Percentiles rank a stretch among this genome's conserved stretches.
Evolutionary conservation across 2,888 invertebrate species (phyloP).

Genomic region (Aleiodes leptofemur): DNA sequence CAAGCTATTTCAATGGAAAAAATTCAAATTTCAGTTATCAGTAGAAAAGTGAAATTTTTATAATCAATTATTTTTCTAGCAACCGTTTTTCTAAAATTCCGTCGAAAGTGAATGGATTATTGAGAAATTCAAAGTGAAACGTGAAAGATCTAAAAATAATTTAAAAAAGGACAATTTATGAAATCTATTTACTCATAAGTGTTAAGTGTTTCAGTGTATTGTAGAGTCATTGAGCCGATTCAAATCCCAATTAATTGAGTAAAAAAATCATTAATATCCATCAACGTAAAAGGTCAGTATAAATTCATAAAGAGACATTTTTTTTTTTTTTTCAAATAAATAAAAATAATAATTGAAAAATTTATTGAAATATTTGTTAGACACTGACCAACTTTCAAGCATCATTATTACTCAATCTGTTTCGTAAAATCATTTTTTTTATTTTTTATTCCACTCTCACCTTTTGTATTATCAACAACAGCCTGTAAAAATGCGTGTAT

Average conservation of each 20-base stretch:
- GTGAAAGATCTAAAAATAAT: constrained; percentile 6
- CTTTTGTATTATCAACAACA: too few species aligned
- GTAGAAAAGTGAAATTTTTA: constrained; percentile 7
- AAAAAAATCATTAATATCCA: not conserved
- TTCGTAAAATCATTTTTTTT: too few species aligned
- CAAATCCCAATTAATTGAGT: not conserved
- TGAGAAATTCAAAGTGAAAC: constrained; percentile 13
- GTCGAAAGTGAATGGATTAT: not conserved
- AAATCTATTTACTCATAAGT: not conserved
- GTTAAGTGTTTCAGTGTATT: not conserved
- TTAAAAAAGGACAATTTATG: not conserved
- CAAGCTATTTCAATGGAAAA: constrained; percentile 26
- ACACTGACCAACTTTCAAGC: too few species aligned
- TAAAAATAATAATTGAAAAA: not conserved
- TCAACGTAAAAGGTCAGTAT: not conserved
- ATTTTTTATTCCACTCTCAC: too few species aligned
- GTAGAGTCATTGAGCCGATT: not conserved
- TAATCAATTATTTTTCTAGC: not conserved
- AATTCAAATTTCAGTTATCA: constrained; percentile 22
- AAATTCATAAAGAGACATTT: not conserved
- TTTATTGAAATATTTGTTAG: too few species aligned
- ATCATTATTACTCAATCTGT: too few species aligned
- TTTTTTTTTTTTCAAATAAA: not conserved
- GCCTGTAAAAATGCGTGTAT: not conserved
- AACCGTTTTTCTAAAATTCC: not conserved